phyloP scores from a whole-genome alignment of 2,888 invertebrate genomes.

The Bombylius major region DNA sequence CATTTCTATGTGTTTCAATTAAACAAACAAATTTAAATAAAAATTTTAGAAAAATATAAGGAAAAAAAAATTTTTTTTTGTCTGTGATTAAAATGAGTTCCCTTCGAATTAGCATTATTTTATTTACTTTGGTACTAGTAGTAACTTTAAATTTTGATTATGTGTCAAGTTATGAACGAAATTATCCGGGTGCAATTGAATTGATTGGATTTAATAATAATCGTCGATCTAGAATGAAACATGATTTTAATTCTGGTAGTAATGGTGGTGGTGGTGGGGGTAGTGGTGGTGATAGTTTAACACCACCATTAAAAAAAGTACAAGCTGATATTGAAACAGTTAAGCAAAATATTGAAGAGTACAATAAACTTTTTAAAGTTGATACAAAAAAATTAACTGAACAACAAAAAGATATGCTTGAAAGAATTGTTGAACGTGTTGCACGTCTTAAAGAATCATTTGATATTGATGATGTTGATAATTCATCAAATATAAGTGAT shows the following conservation, averaged over 20 bases:
- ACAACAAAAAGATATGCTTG: conserved; percentile 34
- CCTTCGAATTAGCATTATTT: conserved; percentile 5
- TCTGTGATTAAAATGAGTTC: conserved; percentile 8
- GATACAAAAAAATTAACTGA: conserved; percentile 34
- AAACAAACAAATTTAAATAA: too few relatives aligned
- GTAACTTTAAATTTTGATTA: neutral
- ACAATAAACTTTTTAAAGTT: conserved; percentile 30
- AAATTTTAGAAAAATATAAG: too few relatives aligned
- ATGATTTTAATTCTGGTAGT: neutral
- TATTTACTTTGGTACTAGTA: conserved; percentile 1
- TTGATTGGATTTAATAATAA: conserved; percentile 31
- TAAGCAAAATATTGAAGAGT: conserved; percentile 32
- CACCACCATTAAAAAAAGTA: conserved; percentile 27
- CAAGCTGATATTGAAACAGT: conserved; percentile 35
- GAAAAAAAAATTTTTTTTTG: neutral
- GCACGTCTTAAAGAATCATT: conserved; percentile 33
- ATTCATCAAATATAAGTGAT: neutral
- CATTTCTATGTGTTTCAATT: too few relatives aligned
- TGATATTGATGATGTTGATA: conserved; percentile 20
- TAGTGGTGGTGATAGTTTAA: neutral
- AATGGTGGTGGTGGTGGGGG: neutral
- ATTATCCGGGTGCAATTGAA: conserved; percentile 31
- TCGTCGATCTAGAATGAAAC: conserved; percentile 25
- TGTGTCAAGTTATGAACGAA: neutral
- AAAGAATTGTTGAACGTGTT: conserved; percentile 35